Base-by-base conservation (phyloP, 1,140 invertebrate genomes). In the Cheumatopsyche charites region DNA sequence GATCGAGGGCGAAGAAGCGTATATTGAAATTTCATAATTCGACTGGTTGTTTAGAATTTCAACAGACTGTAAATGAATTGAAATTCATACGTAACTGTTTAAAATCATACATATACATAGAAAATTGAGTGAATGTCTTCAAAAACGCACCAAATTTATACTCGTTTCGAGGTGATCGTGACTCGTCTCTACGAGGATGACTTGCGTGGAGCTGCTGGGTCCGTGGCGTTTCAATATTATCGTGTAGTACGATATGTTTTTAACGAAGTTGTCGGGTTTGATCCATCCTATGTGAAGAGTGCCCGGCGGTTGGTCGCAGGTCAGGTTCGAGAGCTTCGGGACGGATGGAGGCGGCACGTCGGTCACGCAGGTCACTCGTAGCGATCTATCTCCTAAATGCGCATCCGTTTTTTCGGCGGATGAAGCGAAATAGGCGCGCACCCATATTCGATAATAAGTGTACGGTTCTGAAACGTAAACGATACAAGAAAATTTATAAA, bases 381-480 rank as follows among this genome's bases (percentile, higher is more conserved):
- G 88, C 7, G 93, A 94, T 23, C 88, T n/a, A n/a, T n/a, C n/a
- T n/a, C n/a, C n/a, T n/a, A 74, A 0, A 80, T 79, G 11, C 82
- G 79, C 4, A 83, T 77, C 77, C 19, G 78, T 77, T 3, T 77
- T 78, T 0, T 79, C 79, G 1, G 78, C 76, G 3, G 80, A 67
- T 2, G 80, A 78, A 29, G 69, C 58, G 78, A 80, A 83, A 77
- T 81, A 87, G 13, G 93, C 94, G 78, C 93, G 91, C 9, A 95
- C 90, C 88, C 90, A 94, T 75, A 97, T 89, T 80, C 91, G 92
- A 81, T 96, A 96, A 52, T 92, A 87, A 1, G 91, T 94, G 78
- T 89, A 90, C 19, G 94, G 90, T 78, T 89, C 92, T 94, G 82
- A 69, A 88, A 85, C 68, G 17, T 19, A 62, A 63, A 61, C 12